Base-by-base conservation (phyloP, 2,888 invertebrate species). In the Pardosa pseudoannulata region DNA sequence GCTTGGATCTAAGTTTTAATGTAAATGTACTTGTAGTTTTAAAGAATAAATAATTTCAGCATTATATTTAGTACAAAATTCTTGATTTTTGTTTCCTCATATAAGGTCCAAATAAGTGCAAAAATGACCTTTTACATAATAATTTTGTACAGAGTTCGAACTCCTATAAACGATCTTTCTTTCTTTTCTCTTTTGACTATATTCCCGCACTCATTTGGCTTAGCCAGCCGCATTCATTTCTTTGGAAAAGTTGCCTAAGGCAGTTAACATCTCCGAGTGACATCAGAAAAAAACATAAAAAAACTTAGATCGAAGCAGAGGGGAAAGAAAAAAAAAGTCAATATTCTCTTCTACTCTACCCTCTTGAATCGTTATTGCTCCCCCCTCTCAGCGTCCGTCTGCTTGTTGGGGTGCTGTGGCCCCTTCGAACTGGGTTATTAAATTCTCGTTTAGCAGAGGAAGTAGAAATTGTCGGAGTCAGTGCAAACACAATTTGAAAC, bases 391-490 rank as follows among this genome's bases (percentile, higher is more conserved):
- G 65, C 29, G 31, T 11, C 31, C 0, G 13, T 19, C 56, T 56
- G 3, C 56, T 23, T 56, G 23, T 11, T 56, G 23, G 56, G 56
- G 56, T 23, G 16, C 23, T 56, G 36, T 32, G 32, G 56, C 46
- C 70, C 75, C 56, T 68, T 65, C 31, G 46, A 72, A 78, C 65
- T 46, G 36, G 87, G 75, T 80, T 76, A 87, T 87, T 87, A 87
- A 80, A 87, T 75, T 71, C 87, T 80, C 87, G 76, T 87, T 87
- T 80, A 75, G 65, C 75, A 41, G 46, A 87, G 80, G 87, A 87
- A 87, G 75, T 80, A 16, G 86, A 62, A 79, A 86, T 79, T 79
- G 79, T 79, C 86, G 56, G 56, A 56, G 28, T 65, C 56, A 72
- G 72, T 46, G 46, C 74, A 46, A 76, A 76, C 50, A 71, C 72